Conservation (phyloP, 2,888 invertebrate genomes). For the Oscheius sp. region DNA sequence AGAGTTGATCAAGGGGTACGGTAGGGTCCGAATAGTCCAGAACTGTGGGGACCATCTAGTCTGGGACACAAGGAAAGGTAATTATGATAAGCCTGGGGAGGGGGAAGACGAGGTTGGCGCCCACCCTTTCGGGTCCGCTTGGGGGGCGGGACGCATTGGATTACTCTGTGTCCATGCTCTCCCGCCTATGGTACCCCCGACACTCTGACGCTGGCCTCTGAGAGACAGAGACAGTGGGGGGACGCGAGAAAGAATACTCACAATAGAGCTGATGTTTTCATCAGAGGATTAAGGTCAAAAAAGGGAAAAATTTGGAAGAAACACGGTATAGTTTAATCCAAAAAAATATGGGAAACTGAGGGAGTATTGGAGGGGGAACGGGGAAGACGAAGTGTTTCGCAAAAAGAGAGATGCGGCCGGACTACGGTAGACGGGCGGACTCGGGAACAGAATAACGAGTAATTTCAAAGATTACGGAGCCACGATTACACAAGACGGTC, state of each 20-base stretch:
- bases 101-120: conserved; percentile 46
- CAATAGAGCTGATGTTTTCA: background rate
- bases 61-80: conserved; percentile 27
- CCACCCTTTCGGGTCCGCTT: conserved; percentile 58
- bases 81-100: conserved; percentile 35
- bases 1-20: background rate
- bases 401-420: too few relatives aligned
- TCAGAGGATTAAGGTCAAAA: background rate
- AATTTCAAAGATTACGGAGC: too few relatives aligned
- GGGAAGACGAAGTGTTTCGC: too few relatives aligned
- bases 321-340: too few relatives aligned
- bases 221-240: conserved; percentile 2
- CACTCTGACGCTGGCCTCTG: conserved; percentile 23
- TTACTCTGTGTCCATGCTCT: conserved; percentile 50
- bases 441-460: too few relatives aligned
- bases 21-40: background rate
- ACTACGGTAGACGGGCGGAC: conserved; percentile 4
- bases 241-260: background rate
- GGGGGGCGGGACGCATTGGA: conserved; percentile 55
- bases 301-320: too few relatives aligned
- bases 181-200: conserved; percentile 23
- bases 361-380: too few relatives aligned
- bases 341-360: too few relatives aligned
- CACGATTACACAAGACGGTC: conserved; percentile 31
- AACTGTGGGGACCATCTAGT: conserved; percentile 4